Percentiles rank a stretch among this genome's conserved stretches.
phyloP scores from a whole-genome alignment of 2,888 invertebrate species.

The Synergus japonicus region DNA sequence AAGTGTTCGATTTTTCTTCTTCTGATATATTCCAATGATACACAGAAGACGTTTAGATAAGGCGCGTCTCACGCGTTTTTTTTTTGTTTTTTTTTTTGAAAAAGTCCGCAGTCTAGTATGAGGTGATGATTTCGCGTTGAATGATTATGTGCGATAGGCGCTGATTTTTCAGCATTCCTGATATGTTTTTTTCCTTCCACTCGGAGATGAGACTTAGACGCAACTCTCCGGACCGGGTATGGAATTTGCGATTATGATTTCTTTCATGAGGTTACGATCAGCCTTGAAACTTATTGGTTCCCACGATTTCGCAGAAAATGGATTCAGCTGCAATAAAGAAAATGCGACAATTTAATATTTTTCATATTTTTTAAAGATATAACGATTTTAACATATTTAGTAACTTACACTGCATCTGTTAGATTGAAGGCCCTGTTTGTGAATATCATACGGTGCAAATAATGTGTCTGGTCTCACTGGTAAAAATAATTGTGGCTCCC shows the following conservation, averaged over 20 bases:
- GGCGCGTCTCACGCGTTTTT: conserved; percentile 34
- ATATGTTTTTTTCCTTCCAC: conserved; percentile 61
- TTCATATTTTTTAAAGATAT: no score
- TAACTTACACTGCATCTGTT: conserved; percentile 74
- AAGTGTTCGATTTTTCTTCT: conserved; percentile 34
- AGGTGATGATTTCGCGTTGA: conserved; percentile 38
- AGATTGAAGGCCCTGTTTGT: conserved; percentile 75
- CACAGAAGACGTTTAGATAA: not conserved
- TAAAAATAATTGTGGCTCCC: conserved; percentile 75
- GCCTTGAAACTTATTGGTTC: conserved; percentile 76
- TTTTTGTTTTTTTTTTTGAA: not conserved
- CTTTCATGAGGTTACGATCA: conserved; percentile 76
- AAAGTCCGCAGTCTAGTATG: conserved; percentile 34
- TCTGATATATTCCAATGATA: conserved; percentile 12
- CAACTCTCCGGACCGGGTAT: conserved; percentile 94
- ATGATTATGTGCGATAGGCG: conserved; percentile 44
- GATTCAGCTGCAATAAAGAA: conserved; percentile 69
- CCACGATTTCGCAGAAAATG: conserved; percentile 76
- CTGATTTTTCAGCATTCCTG: conserved; percentile 62
- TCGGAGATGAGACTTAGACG: conserved; percentile 80
- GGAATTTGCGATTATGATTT: conserved; percentile 87
- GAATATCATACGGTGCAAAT: conserved; percentile 75
- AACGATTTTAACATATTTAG: no score
- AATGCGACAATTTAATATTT: no score
- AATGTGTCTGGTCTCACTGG: conserved; percentile 76